Conservation (phyloP, 2,113 vertebrate species). For the Macquaria ambigua region DNA sequence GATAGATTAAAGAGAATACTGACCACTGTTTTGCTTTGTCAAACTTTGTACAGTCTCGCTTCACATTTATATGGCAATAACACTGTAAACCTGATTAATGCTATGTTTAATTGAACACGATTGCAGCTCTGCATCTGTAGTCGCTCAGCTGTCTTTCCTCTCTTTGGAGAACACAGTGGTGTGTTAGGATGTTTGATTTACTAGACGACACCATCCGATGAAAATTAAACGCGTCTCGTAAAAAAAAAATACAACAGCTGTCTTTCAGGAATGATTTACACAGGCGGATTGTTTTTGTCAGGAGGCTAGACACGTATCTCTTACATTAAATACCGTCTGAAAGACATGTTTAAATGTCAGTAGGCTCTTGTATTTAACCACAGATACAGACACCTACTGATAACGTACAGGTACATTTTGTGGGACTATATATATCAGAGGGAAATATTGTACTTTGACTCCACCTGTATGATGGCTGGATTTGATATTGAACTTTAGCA, state of each 20-base stretch:
- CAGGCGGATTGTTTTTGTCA: slow-evolving; percentile 13
- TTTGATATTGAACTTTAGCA: no score
- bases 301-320: background rate
- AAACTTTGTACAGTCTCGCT: background rate
- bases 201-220: background rate
- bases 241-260: slow-evolving; percentile 20
- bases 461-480: background rate
- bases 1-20: slow-evolving; percentile 55
- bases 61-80: slow-evolving; percentile 18
- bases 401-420: no score
- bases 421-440: no score
- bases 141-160: slow-evolving; percentile 7
- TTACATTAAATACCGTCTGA: background rate
- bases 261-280: slow-evolving; percentile 15
- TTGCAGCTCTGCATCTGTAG: slow-evolving; percentile 18
- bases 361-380: no score
- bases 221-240: slow-evolving; percentile 13
- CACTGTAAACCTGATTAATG: slow-evolving; percentile 9
- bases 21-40: slow-evolving; percentile 44
- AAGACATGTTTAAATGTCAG: background rate
- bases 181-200: slow-evolving; percentile 5
- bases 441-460: background rate
- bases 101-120: slow-evolving; percentile 51
- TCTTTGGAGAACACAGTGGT: background rate
- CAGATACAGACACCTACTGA: no score